A percentile compares a stretch with the other conserved stretches of the same genome.
phyloP scores from a whole-genome alignment of 2,888 invertebrate genomes.

The Melitaea athalia region DNA sequence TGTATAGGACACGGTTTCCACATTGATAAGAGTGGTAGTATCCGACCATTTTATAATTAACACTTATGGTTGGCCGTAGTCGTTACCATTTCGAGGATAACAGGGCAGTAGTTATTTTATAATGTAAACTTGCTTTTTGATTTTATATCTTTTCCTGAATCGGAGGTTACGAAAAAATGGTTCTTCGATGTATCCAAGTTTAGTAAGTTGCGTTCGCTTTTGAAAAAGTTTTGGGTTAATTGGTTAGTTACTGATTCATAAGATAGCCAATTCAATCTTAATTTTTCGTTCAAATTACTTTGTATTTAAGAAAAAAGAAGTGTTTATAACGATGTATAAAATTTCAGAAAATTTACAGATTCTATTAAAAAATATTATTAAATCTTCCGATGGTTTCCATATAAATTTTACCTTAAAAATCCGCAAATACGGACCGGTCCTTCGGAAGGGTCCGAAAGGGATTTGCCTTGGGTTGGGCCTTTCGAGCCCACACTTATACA shows the following conservation, averaged over 20 bases:
- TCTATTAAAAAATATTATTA: slow-evolving; percentile 49
- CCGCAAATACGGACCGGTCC: slow-evolving; percentile 81
- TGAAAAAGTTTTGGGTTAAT: background rate
- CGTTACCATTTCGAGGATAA: slow-evolving; percentile 24
- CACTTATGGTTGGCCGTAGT: slow-evolving; percentile 6
- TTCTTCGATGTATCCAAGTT: too few relatives aligned
- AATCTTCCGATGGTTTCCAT: slow-evolving; percentile 53
- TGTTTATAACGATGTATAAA: background rate
- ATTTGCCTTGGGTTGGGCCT: slow-evolving; percentile 71
- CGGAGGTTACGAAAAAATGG: background rate
- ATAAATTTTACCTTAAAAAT: slow-evolving; percentile 83
- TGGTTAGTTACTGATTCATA: background rate
- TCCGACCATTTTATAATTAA: slow-evolving; percentile 30
- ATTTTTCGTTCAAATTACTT: background rate
- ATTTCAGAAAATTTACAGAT: slow-evolving; percentile 7
- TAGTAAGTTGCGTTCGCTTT: background rate
- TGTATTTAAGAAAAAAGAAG: background rate
- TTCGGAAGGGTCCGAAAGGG: slow-evolving; percentile 80
- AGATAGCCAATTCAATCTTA: background rate
- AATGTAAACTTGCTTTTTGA: background rate
- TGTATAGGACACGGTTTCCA: slow-evolving; percentile 26
- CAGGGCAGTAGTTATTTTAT: slow-evolving; percentile 9
- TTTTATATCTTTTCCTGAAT: background rate
- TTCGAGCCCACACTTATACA: slow-evolving; percentile 80
- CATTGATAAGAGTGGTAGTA: slow-evolving; percentile 23